Percentiles rank a stretch among this genome's conserved stretches.
Evolutionary conservation across 2,113 vertebrate genomes (phyloP).

Genomic region (Atrichornis clamosus): DNA sequence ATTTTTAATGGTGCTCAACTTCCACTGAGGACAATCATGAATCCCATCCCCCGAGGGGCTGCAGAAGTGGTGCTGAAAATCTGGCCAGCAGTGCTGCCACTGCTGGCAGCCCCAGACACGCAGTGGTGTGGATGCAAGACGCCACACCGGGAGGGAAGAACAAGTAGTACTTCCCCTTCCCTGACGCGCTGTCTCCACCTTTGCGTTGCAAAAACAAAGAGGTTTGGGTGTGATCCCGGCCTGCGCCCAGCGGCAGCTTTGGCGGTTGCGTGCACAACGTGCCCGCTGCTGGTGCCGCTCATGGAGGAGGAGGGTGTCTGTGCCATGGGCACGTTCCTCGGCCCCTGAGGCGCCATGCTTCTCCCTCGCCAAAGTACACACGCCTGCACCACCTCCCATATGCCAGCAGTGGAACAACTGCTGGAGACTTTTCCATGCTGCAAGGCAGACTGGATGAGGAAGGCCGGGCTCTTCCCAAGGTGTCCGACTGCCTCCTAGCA

Average conservation of each 20-base stretch:
- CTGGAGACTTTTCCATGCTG: constrained; percentile 42
- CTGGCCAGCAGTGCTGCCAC: neutral
- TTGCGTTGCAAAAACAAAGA: constrained; percentile 46
- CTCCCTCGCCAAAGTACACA: constrained; percentile 37
- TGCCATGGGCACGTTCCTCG: neutral
- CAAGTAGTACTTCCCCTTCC: constrained; percentile 17
- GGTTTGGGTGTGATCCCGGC: constrained; percentile 32
- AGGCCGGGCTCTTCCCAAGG: neutral
- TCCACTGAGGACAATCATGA: neutral
- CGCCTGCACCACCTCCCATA: neutral
- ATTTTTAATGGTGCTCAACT: neutral
- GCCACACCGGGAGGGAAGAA: neutral
- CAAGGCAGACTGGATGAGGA: constrained; percentile 3
- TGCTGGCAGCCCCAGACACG: neutral
- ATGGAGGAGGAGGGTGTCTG: constrained; percentile 28
- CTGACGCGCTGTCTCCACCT: constrained; percentile 6
- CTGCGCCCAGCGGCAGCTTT: constrained; percentile 1
- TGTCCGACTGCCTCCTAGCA: neutral
- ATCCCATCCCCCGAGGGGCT: neutral
- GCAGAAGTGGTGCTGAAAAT: neutral
- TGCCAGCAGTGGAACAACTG: neutral
- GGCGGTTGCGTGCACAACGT: constrained; percentile 44
- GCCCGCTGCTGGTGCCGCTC: neutral
- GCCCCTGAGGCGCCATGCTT: constrained; percentile 16
- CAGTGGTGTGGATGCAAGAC: neutral